A percentile compares a stretch with the other conserved stretches of the same genome.
These are phyloP conservation scores for Crenichthys baileyi DNA, from an alignment of 2,797 vertebrate genomes.

Conservation along the genomic window DNA sequence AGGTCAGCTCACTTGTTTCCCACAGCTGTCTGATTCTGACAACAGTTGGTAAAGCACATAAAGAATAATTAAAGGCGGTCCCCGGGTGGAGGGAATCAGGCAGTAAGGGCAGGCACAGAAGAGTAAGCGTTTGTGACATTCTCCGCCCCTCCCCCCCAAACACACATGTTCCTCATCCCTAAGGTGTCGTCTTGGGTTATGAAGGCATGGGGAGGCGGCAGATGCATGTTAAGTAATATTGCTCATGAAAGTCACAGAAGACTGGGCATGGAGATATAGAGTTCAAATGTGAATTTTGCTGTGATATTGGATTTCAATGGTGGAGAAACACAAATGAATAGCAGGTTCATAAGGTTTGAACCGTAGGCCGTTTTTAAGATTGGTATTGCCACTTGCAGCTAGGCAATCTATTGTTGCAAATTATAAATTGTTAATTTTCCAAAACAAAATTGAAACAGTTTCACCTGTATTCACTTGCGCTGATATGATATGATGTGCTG, in stretches of 20 bases:
- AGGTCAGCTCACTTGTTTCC: conserved; percentile 73
- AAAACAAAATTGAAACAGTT: no score
- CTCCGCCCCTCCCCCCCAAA: conserved; percentile 22
- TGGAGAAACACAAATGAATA: conserved; percentile 12
- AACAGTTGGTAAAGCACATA: conserved; percentile 46
- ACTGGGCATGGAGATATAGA: conserved; percentile 24
- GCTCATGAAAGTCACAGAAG: conserved; percentile 29
- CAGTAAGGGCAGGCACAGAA: conserved; percentile 45
- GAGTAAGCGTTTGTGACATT: conserved; percentile 44
- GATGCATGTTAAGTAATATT: conserved; percentile 31
- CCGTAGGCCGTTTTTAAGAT: neutral
- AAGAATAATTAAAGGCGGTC: conserved; percentile 57
- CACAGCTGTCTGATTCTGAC: conserved; percentile 58
- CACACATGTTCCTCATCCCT: conserved; percentile 36
- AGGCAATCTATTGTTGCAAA: neutral
- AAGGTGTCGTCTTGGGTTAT: conserved; percentile 31
- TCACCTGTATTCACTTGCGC: no score
- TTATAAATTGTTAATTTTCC: no score
- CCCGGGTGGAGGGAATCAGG: conserved; percentile 42
- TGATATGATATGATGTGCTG: no score
- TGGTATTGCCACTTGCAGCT: neutral
- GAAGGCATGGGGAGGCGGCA: conserved; percentile 23
- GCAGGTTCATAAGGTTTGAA: conserved; percentile 2
- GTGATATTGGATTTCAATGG: conserved; percentile 20
- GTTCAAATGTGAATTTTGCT: conserved; percentile 33